Evolutionary conservation across 2,888 invertebrate species (phyloP).

Genomic region (Tridacna gigas): DNA sequence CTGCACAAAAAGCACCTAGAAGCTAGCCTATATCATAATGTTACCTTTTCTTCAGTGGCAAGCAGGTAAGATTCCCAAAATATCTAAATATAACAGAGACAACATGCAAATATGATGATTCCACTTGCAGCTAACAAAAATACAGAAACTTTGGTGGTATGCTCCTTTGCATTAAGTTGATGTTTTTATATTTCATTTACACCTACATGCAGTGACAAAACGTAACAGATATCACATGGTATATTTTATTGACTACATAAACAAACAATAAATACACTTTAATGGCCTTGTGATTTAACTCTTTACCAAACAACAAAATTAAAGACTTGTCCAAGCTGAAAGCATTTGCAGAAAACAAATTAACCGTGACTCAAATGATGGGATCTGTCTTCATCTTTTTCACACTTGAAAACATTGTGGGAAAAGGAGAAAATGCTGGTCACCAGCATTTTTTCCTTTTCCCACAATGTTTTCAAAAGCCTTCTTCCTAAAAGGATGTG

Average conservation of each 20-base stretch:
- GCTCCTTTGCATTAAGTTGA: too few species aligned
- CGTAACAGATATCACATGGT: too few species aligned
- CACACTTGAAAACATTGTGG: background rate
- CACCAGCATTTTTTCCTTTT: slow-evolving; percentile 2
- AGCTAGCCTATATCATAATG: too few species aligned
- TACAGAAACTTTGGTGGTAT: background rate
- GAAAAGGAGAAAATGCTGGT: slow-evolving; percentile 13
- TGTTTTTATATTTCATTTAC: too few species aligned
- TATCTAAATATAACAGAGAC: slow-evolving; percentile 25
- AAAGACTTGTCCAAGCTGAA: background rate
- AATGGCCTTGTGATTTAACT: background rate
- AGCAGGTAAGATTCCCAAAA: slow-evolving; percentile 23
- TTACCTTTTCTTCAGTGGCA: slow-evolving; percentile 28
- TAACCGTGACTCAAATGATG: too few species aligned
- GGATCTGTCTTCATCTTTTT: background rate
- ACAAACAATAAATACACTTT: background rate
- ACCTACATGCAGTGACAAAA: too few species aligned
- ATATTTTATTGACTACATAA: background rate
- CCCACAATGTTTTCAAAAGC: background rate
- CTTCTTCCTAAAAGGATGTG: background rate
- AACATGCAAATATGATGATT: background rate
- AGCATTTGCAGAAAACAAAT: too few species aligned
- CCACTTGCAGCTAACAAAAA: background rate
- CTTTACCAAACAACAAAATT: background rate
- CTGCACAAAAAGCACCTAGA: too few species aligned